Conservation (phyloP, 1,140 invertebrate genomes). For the Phocides pigmalion region DNA sequence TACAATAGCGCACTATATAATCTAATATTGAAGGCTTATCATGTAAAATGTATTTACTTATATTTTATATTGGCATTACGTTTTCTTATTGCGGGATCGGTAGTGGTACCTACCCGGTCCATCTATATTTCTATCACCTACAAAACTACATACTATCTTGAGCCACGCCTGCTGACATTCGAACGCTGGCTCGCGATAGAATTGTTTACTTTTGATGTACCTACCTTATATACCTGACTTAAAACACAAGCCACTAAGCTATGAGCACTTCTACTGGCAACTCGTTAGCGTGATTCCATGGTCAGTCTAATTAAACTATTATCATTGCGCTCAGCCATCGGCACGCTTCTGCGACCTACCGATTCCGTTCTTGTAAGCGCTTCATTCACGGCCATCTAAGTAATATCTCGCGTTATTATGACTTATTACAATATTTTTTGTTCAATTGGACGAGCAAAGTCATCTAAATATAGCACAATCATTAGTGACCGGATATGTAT, state of each 20-base stretch:
- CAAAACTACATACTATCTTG: too few relatives aligned
- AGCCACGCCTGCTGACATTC: too few relatives aligned
- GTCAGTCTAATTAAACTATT: conserved; percentile 62
- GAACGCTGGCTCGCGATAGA: too few relatives aligned
- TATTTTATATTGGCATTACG: too few relatives aligned
- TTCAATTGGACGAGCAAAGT: neutral
- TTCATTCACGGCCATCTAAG: conserved; percentile 12
- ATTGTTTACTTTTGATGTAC: too few relatives aligned
- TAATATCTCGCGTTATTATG: conserved; percentile 13
- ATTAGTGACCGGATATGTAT: neutral
- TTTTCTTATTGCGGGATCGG: too few relatives aligned
- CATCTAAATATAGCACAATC: neutral
- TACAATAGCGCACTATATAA: too few relatives aligned
- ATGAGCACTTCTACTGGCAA: neutral
- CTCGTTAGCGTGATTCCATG: conserved; percentile 43
- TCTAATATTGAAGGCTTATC: too few relatives aligned
- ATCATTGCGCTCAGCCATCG: conserved; percentile 35
- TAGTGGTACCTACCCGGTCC: too few relatives aligned
- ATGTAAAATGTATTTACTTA: too few relatives aligned
- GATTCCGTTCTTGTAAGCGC: conserved; percentile 19
- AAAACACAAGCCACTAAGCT: neutral
- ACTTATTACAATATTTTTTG: conserved; percentile 7
- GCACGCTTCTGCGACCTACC: conserved; percentile 25
- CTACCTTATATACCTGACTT: too few relatives aligned
- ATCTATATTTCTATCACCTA: too few relatives aligned